Base-by-base conservation (phyloP, 2,113 vertebrate species). In the Mirounga angustirostris region DNA sequence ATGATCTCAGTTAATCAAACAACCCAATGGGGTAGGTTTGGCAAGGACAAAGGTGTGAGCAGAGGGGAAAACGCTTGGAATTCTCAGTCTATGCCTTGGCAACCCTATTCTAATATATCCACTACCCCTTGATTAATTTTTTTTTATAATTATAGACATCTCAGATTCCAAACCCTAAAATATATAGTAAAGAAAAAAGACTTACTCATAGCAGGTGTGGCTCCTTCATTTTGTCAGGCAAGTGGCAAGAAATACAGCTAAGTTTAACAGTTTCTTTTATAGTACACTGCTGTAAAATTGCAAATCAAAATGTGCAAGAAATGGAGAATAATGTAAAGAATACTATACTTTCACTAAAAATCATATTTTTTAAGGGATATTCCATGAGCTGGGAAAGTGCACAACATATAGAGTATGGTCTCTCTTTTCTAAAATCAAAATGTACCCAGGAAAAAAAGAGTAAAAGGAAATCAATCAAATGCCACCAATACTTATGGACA, bases 111-210 rank as follows among this genome's bases (percentile, higher is more conserved):
- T 50, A 91, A 1, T 19, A 33, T 63, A 2, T 76, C 24, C 54
- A 28, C 13, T 85, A 33, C 52, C 88, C 54, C 58, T 90, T 85
- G 56, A 30, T 5, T 89, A 85, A 40, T 18, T 59, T 52, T 52
- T 95, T 95, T 87, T 28, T 63, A 76, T 89, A 83, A n/a, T 67
- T 82, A 76, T 79, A n/a, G 40, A 59, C 2, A 26, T 63, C 19
- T 97, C 61, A 73, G 61, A 97, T 67, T 76, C 84, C 84, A 84
- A 84, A 33, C 21, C 30, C n/a, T 74, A 87, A 79, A 80, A 30
- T 40, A 79, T 18, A 13, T 33, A 33, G 79, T 89, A 81, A 65
- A 40, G 84, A 89, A 79, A 74, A 3, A 28, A 93, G 22, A 56
- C 54, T 76, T 94, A 36, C 4, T 82, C 50, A 36, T 7, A 92